These are phyloP conservation scores for Pollenia griseotomentosa DNA, from an alignment of 2,888 invertebrate species.

Conservation along the genomic window DNA sequence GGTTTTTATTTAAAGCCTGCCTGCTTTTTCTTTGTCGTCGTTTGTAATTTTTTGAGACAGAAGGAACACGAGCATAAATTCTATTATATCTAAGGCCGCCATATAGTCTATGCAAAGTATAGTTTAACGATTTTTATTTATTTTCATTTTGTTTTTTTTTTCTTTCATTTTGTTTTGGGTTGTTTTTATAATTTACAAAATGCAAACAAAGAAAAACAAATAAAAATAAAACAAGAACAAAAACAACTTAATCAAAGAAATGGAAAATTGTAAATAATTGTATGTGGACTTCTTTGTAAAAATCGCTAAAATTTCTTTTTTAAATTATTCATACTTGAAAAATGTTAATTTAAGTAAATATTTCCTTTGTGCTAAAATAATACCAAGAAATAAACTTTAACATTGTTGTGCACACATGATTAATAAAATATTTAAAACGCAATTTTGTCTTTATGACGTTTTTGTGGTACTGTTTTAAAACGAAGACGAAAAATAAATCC, in stretches of 20 bases:
- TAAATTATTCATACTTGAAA: slow-evolving; percentile 34
- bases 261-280: slow-evolving; percentile 41
- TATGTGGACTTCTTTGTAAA: slow-evolving; percentile 3
- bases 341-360: slow-evolving; percentile 9
- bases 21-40: slow-evolving; percentile 27
- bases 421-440: neutral
- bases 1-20: too few relatives aligned
- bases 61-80: slow-evolving; percentile 37
- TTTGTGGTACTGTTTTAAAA: neutral
- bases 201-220: slow-evolving; percentile 20
- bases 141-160: neutral
- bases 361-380: neutral
- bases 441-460: neutral
- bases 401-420: too few relatives aligned
- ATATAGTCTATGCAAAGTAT: slow-evolving; percentile 64
- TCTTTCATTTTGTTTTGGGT: slow-evolving; percentile 7
- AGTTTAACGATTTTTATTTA: slow-evolving; percentile 54
- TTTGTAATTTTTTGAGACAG: slow-evolving; percentile 30
- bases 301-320: neutral
- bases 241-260: slow-evolving; percentile 11
- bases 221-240: neutral
- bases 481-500: too few relatives aligned
- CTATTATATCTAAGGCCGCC: slow-evolving; percentile 56
- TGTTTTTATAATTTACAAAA: slow-evolving; percentile 12
- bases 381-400: too few relatives aligned